Base-by-base conservation (phyloP, 92 coral and sea anemone genomes). In the Palythoa caribaeorum region DNA sequence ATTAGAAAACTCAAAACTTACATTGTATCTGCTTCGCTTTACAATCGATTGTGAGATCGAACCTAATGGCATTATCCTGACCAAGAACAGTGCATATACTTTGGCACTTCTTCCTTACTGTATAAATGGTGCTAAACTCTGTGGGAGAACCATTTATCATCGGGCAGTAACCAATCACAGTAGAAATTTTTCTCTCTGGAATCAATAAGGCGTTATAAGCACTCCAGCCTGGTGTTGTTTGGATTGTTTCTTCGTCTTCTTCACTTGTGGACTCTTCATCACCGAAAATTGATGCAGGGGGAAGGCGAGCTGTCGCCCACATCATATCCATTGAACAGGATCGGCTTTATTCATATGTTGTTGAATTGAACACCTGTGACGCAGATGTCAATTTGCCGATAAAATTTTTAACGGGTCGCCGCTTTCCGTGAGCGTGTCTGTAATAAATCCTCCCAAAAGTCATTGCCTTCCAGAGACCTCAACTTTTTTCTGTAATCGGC, bases 111-210 rank as follows among this genome's bases (percentile, higher is more conserved):
- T 91, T 93, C 92, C 91, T 85, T 11, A 76, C 44, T 2, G 94
- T 91, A 85, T 91, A 89, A 59, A 91, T 73, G 35, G 94, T 93
- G 65, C 89, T 89, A 73, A 78, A 91, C 73, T 93, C 94, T 3
- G 93, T 89, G 4, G 94, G 71, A 4, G 91, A 89, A 17, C 80
- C 92, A 54, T 89, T 71, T 40, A 91, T 89, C 91, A 93, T 53
- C 5, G 91, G 96, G 66, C 94, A 93, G 87, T 93, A 93, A 3
- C 96, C 94, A 86, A 89, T 69, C 48, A 84, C 69, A 63, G 91
- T 91, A n/a, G 69, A 8, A 15, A 88, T 76, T 44, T 84, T 84
- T 2, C 48, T 35, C 76, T 91, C 89, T 20, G 73, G 73, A 35
- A 86, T 13, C n/a, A 93, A 50, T 76, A 44, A 68, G 10, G 96